Evolutionary conservation across 2,888 invertebrate genomes (phyloP).

Genomic region (Rosalia funebris): DNA sequence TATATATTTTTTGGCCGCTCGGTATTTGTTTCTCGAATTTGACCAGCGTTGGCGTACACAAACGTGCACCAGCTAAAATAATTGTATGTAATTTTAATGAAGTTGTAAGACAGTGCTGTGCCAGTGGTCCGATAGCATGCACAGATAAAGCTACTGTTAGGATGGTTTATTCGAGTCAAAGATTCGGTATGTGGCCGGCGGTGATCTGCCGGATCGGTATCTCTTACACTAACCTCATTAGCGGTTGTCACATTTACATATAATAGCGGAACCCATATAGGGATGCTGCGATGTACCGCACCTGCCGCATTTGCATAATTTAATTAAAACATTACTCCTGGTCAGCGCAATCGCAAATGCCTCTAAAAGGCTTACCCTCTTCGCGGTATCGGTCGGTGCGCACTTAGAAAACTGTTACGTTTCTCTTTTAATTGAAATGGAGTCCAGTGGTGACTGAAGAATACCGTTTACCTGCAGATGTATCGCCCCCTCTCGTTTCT

Average conservation of each 20-base stretch:
- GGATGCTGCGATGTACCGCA: slow-evolving; percentile 46
- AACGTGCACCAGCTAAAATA: slow-evolving; percentile 18
- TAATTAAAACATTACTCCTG: slow-evolving; percentile 47
- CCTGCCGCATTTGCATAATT: slow-evolving; percentile 47
- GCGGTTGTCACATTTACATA: slow-evolving; percentile 58
- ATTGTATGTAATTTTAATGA: slow-evolving; percentile 48
- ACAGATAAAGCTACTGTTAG: slow-evolving; percentile 44
- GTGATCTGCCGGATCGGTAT: slow-evolving; percentile 51
- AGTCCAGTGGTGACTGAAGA: too few relatives aligned
- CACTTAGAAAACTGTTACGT: too few relatives aligned
- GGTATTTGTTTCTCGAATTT: too few relatives aligned
- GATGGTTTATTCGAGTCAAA: slow-evolving; percentile 44
- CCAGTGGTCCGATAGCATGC: slow-evolving; percentile 37
- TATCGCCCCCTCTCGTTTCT: too few relatives aligned
- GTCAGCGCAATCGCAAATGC: slow-evolving; percentile 28
- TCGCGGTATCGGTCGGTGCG: too few relatives aligned
- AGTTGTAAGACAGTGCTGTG: slow-evolving; percentile 43
- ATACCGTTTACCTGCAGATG: too few relatives aligned
- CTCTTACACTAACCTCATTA: slow-evolving; percentile 54
- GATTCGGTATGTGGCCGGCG: slow-evolving; percentile 48
- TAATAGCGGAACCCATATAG: slow-evolving; percentile 51
- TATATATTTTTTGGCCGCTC: too few relatives aligned
- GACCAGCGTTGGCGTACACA: too few relatives aligned
- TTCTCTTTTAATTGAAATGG: too few relatives aligned
- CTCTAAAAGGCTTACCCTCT: slow-evolving; percentile 17